Evolutionary conservation across 2,797 vertebrate species (phyloP).

Genomic region (Pantherophis vulpinus): DNA sequence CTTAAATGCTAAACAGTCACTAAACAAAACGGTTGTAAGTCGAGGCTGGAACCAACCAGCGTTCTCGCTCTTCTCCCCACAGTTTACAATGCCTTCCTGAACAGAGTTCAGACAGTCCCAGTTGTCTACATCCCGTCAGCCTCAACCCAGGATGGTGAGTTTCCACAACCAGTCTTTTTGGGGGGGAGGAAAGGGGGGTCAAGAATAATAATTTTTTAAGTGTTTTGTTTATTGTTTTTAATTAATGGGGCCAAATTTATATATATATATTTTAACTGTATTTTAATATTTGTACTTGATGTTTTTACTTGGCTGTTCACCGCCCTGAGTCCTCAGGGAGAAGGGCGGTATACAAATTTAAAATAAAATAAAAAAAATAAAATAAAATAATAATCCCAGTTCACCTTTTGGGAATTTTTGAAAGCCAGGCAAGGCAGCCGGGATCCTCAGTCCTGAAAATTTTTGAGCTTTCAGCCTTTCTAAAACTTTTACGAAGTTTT

Average conservation of each 20-base stretch:
- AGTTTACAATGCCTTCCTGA: conserved; percentile 63
- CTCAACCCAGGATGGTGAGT: conserved; percentile 52
- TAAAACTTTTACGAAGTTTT: not conserved
- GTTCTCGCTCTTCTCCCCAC: not conserved
- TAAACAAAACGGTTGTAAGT: not conserved
- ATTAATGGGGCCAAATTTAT: no score
- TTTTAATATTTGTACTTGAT: no score
- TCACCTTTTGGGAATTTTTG: not conserved
- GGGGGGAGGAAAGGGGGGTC: no score
- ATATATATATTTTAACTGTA: no score
- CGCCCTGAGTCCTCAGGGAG: no score
- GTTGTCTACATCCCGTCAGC: conserved; percentile 51
- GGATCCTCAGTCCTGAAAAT: not conserved
- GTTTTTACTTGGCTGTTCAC: no score
- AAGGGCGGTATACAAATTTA: no score
- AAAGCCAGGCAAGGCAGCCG: not conserved
- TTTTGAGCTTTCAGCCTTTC: not conserved
- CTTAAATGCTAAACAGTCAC: no score
- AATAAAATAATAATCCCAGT: not conserved
- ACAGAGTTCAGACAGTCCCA: conserved; percentile 51
- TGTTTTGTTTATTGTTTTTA: no score
- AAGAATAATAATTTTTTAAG: no score
- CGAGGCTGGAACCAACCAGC: not conserved
- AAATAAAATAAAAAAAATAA: no score
- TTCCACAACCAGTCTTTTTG: not conserved